Evolutionary conservation across 2,113 vertebrate species (phyloP).

Genomic region (Erythrolamprus reginae): DNA sequence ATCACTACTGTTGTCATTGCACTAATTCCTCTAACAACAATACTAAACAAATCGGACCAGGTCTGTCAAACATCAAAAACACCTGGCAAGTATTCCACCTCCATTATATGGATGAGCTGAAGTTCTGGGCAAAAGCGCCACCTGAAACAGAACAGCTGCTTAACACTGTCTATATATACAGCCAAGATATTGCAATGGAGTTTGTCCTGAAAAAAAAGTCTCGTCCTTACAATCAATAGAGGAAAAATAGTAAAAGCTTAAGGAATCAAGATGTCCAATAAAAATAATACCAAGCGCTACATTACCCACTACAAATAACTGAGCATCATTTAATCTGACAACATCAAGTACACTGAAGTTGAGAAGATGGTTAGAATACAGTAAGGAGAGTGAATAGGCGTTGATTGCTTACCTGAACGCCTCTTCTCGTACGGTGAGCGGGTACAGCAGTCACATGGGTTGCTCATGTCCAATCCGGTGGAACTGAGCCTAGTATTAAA

Average conservation of each 20-base stretch:
- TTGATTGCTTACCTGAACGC: too few species aligned
- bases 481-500: too few species aligned
- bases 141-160: not conserved
- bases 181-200: not conserved
- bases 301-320: not conserved
- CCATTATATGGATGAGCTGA: not conserved
- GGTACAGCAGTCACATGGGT: too few species aligned
- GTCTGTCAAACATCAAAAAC: not conserved
- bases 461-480: too few species aligned
- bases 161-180: not conserved
- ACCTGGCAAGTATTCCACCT: not conserved
- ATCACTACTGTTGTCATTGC: not conserved
- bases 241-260: not conserved
- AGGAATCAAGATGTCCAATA: not conserved
- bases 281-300: not conserved
- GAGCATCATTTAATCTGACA: not conserved
- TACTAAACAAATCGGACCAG: not conserved
- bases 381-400: not conserved
- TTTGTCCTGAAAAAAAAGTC: not conserved
- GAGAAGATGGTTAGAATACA: not conserved
- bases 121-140: not conserved
- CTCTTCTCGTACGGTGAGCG: too few species aligned
- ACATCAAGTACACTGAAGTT: not conserved
- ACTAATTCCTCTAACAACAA: not conserved
- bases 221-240: not conserved